Percentiles rank a stretch among this genome's conserved stretches.
Evolutionary conservation across 2,797 vertebrate genomes (phyloP).

Genomic region (Myotis pilosus): DNA sequence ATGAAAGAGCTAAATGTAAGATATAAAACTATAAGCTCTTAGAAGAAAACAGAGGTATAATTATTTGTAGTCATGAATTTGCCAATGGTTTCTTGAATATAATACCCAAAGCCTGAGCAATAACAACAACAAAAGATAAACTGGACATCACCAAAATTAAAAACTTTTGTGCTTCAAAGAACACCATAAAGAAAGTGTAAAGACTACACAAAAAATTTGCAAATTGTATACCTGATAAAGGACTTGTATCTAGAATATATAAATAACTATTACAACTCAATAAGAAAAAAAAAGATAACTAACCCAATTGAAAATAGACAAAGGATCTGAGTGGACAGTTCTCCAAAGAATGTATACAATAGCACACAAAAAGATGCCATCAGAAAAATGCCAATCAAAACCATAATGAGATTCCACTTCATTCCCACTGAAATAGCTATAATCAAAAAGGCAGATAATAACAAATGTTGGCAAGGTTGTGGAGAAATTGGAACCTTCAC

Average conservation of each 20-base stretch:
- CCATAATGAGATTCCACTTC: not conserved
- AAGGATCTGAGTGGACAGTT: not conserved
- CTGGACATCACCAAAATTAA: not conserved
- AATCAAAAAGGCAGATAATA: not conserved
- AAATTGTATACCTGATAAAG: not conserved
- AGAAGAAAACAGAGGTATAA: not conserved
- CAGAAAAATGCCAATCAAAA: constrained; percentile 3
- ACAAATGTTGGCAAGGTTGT: not conserved
- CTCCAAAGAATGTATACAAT: not conserved
- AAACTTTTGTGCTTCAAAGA: not conserved
- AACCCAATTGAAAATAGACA: not conserved
- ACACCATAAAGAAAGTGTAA: not conserved
- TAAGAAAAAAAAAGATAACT: not conserved
- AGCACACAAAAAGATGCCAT: not conserved
- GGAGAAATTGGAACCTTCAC: not conserved
- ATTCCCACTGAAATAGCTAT: not conserved
- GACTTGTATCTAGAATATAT: not conserved
- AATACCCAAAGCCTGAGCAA: not conserved
- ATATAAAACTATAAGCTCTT: not conserved
- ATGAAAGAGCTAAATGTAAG: not conserved
- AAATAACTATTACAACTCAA: not conserved
- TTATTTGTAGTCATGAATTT: not conserved
- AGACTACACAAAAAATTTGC: not conserved
- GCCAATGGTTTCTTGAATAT: not conserved
- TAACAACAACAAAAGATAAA: not conserved